Evolutionary conservation across 1,140 invertebrate genomes (phyloP), one percentile per base, ranked within the genome.

Genomic region (Hesperophylax magnus): DNA sequence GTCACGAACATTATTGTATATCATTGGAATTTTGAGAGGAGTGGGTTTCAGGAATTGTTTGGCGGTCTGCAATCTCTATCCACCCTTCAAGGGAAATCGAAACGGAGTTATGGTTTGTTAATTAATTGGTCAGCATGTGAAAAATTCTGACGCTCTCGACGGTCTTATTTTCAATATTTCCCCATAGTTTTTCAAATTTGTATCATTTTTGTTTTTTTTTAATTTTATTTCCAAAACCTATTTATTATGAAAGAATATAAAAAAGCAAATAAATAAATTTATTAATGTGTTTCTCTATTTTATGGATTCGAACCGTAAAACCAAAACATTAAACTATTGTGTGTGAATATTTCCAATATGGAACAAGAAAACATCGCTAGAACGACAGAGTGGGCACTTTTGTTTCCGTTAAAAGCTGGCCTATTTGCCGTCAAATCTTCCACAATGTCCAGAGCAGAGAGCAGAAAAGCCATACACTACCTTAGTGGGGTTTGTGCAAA

Each of bases 401-500:
- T 93, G n/a, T 92, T 92, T 83, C 92, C 92, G 2, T 77, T 93
- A 31, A 93, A 92, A 86, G 89, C 92, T 0, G 91, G 92, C 1
- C 85, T 93, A 2, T 92, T 93, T 81, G 87, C 91, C 7, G 90
- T 92, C 87, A 92, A 91, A 84, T 92, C 91, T 0, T 90, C 91
- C 0, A 85, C 90, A 22, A 88, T 89, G 1, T 87, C 87, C 0
- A 60, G 78, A 54, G 60, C 78, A 8, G 82, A 84, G 39, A 80
- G 80, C 17, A 0, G 87, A 84, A 63, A 89, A 61, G 69, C 76
- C 3, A 61, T 56, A 3, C 72, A 84, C 39, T 78, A 84, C 34
- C 56, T 82, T 1, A 65, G 76, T 17, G 63, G 79, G 14, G 15
- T 81, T 2, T 24, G 69, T 31, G 53, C 78, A n/a, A 81, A 80